phyloP scores from a whole-genome alignment of 2,113 vertebrate genomes.

The Serilophus lunatus region DNA sequence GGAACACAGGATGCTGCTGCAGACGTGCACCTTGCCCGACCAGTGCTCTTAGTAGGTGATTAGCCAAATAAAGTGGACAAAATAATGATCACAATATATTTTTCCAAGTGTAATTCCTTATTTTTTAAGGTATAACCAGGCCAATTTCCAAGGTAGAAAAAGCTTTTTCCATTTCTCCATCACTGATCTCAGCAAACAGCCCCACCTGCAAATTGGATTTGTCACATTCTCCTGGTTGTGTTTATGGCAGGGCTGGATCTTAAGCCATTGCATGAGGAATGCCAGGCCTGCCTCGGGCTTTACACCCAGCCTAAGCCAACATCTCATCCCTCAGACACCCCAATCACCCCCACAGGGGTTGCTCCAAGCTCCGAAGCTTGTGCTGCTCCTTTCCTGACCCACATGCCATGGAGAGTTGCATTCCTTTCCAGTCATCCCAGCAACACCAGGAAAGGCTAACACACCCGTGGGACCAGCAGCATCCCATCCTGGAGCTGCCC shows the following conservation, averaged over 20 bases:
- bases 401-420: rapidly evolving
- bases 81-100: rapidly evolving
- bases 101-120: not conserved
- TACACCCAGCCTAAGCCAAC: not conserved
- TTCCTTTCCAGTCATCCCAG: not conserved
- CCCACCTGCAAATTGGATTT: not conserved
- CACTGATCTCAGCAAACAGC: not conserved
- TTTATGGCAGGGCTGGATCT: not conserved
- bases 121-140: not conserved
- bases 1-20: not conserved
- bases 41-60: rapidly evolving
- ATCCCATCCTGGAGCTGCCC: not conserved
- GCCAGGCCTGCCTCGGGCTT: not conserved
- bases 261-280: not conserved
- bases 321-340: not conserved
- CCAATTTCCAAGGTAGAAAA: not conserved
- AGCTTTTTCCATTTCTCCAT: not conserved
- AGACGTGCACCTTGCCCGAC: rapidly evolving
- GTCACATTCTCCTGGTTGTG: not conserved
- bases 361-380: not conserved
- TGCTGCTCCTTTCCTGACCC: not conserved
- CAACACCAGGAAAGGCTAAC: rapidly evolving
- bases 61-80: not conserved
- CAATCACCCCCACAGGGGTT: rapidly evolving
- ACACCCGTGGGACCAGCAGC: not conserved